These are phyloP conservation scores for Machimus atricapillus DNA, from an alignment of 2,888 invertebrate genomes.

Conservation along the genomic window DNA sequence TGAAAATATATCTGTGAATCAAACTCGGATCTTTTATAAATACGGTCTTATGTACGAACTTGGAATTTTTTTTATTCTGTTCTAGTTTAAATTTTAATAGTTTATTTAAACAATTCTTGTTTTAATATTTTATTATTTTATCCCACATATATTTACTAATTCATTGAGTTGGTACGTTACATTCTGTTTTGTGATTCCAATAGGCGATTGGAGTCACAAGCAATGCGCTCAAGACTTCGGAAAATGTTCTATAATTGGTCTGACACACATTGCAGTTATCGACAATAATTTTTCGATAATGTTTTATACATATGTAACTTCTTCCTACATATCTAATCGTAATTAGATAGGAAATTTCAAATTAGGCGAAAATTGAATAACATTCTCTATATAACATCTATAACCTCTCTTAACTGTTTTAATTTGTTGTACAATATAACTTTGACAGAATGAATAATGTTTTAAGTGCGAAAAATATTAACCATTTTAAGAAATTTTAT, in stretches of 20 bases:
- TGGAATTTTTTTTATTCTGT: no score
- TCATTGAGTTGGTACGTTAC: no score
- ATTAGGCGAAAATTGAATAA: background rate
- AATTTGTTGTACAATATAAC: background rate
- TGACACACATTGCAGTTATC: background rate
- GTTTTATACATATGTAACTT: background rate
- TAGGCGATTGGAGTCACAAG: background rate
- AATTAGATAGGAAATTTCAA: background rate
- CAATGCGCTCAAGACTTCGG: background rate
- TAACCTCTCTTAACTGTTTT: background rate
- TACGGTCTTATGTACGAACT: no score
- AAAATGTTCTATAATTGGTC: background rate
- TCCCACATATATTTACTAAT: no score
- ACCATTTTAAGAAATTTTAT: background rate
- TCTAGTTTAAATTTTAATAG: no score
- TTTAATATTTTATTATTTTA: no score
- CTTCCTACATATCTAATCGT: background rate
- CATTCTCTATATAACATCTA: background rate
- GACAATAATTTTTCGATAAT: background rate
- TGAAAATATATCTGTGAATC: no score
- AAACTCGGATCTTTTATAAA: no score
- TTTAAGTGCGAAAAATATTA: background rate
- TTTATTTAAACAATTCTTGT: no score
- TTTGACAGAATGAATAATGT: background rate
- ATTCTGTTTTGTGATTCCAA: background rate